Evolutionary conservation across 92 coral and sea anemone species (phyloP), one percentile per base, ranked within the genome.

Genomic region (Epizoanthus stellaris): DNA sequence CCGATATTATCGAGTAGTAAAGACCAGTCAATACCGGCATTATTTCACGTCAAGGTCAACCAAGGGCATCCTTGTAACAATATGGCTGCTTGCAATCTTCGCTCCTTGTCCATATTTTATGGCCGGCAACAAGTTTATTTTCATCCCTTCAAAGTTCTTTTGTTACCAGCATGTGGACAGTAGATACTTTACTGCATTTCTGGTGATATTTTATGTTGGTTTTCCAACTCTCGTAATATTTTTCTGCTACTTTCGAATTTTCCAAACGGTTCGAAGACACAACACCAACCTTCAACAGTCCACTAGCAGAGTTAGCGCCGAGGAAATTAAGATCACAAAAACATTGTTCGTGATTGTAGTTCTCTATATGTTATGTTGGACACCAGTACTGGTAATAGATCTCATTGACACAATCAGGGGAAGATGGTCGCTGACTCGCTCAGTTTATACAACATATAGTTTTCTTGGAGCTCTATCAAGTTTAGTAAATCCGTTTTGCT

Each of bases 91-190:
- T 36, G 79, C 91, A 9, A 39, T 56, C 10, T 60, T 85, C 36
- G 83, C 88, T 4, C 75, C 88, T 3, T 70, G 58, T 21, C 93
- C 91, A 40, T 90, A 90, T 59, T 53, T 90, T 3, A 34, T 85
- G 10, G 38, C 88, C 11, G 91, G 93, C 10, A 25, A 77, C 58
- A 67, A 70, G 77, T 83, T 91, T 88, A 82, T 91, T 7, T 91
- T 91, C 80, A 90, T 87, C 65, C 94, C 93, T 4, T 84, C 70
- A 6, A 90, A 90, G 80, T 87, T 74, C 75, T 87, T 90, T 62
- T 81, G 94, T 54, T 91, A 91, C 69, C 36, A 72, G 4, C 77
- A 69, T 21, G 66, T 85, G 60, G 73, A 85, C 17, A 76, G 77
- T 8, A 81, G 87, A 12, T 65, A 76, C 60, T 88, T 60, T 49